Conservation (phyloP, 2,888 invertebrate species). For the Nipponacmea schrenckii region DNA sequence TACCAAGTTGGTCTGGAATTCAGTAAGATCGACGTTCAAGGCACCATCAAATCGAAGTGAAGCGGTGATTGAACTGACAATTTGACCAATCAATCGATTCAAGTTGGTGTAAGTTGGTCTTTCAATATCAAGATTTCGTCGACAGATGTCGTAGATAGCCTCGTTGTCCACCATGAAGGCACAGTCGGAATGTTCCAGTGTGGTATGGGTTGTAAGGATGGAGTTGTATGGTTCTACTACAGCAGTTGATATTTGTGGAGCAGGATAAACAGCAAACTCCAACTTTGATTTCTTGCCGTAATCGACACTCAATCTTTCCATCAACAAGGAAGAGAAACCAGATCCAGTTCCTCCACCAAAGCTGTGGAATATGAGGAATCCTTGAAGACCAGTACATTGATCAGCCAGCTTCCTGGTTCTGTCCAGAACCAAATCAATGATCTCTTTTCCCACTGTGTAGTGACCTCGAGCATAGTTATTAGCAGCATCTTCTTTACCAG, state of each 20-base stretch:
- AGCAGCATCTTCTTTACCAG: slow-evolving; percentile 96
- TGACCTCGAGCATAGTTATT: slow-evolving; percentile 98
- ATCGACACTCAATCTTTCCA: slow-evolving; percentile 85
- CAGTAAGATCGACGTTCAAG: slow-evolving; percentile 70
- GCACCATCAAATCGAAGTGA: slow-evolving; percentile 70
- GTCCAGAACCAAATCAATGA: slow-evolving; percentile 80
- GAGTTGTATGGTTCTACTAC: slow-evolving; percentile 97
- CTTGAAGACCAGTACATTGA: slow-evolving; percentile 63
- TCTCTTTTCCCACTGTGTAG: slow-evolving; percentile 91
- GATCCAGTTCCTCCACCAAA: slow-evolving; percentile 77
- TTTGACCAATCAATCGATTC: slow-evolving; percentile 93
- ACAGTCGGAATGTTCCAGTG: slow-evolving; percentile 91
- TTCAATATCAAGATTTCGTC: slow-evolving; percentile 83
- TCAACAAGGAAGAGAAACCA: slow-evolving; percentile 86
- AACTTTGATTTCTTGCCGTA: slow-evolving; percentile 84
- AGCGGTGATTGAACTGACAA: slow-evolving; percentile 70
- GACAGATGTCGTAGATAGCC: slow-evolving; percentile 88
- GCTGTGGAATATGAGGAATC: slow-evolving; percentile 64
- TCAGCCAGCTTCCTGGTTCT: slow-evolving; percentile 74
- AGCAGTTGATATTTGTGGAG: slow-evolving; percentile 89
- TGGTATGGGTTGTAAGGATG: slow-evolving; percentile 93
- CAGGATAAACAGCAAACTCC: slow-evolving; percentile 90
- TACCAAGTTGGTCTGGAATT: slow-evolving; percentile 69
- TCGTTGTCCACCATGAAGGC: slow-evolving; percentile 97
- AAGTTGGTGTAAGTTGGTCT: slow-evolving; percentile 87